Percentiles rank a stretch among this genome's conserved stretches.
These are phyloP conservation scores for Gavia stellata DNA, from an alignment of 2,113 vertebrate genomes.

Conservation along the genomic window DNA sequence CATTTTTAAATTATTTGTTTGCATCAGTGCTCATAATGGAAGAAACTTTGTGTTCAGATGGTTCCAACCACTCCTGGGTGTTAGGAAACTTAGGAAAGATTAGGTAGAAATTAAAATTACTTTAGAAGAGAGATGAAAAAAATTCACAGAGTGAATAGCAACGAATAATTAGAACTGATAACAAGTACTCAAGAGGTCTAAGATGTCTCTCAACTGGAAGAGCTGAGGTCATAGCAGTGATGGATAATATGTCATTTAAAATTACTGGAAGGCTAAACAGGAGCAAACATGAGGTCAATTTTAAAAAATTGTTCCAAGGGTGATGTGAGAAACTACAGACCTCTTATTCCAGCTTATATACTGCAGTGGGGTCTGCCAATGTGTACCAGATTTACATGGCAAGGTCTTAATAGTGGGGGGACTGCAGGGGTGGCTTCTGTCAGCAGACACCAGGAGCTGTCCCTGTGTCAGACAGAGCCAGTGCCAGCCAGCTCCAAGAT, in stretches of 20 bases:
- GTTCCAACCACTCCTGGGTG: neutral
- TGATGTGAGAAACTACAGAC: neutral
- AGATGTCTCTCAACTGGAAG: neutral
- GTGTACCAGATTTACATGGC: neutral
- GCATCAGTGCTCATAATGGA: neutral
- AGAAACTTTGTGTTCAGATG: neutral
- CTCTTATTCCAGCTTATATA: neutral
- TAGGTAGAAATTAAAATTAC: neutral
- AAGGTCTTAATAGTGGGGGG: neutral
- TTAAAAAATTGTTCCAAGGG: neutral
- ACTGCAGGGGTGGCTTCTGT: neutral
- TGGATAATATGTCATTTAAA: neutral
- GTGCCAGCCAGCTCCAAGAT: neutral
- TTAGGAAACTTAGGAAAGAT: neutral
- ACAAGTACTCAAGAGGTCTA: neutral
- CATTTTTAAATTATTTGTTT: neutral
- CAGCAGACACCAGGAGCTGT: neutral
- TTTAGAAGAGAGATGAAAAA: neutral
- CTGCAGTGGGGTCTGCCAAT: neutral
- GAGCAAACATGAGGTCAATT: neutral
- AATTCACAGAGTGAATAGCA: neutral
- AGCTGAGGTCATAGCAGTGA: neutral
- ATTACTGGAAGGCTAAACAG: neutral
- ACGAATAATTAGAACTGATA: neutral
- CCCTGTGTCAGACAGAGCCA: neutral